Evolutionary conservation across 2,113 vertebrate genomes (phyloP), one percentile per base, ranked within the genome.

Genomic region (Cyanistes caeruleus): DNA sequence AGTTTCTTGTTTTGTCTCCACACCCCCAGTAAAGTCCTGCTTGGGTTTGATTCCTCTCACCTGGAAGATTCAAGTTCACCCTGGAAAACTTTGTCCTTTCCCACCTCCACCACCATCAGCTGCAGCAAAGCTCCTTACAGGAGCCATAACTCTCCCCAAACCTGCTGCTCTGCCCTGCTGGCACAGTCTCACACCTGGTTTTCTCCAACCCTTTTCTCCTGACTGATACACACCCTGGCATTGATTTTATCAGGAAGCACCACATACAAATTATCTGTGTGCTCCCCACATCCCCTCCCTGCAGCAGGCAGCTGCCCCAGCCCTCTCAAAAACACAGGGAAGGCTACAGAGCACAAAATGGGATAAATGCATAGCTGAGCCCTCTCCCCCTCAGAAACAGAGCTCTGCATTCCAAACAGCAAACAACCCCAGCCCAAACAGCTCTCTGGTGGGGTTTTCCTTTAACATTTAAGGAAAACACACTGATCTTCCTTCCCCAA

Each of bases 201-300:
- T 33, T 1, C 78, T 56, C 73, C 67, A 14, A 3, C 5, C 55
- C 35, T 62, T 65, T 49, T 13, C 60, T 35, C 49, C 48, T 28
- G 22, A 55, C 59, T 2, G 1, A 76, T 25, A 31, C 63, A 44
- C 3, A 3, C 15, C 33, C 23, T 6, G 6, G 19, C 33, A 31
- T 13, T 82, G 43, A 37, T 88, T 85, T 62, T 11, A 21, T 6
- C 37, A 15, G 11, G 39, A 43, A 67, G 11, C 19, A 22, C 48
- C 56, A 27, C 0, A 3, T 2, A 28, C 2, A 35, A 63, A 51
- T 35, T 1, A 16, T 18, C 15, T 2, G 10, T 2, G 33, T 11
- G 9, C 48, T 43, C 53, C 60, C 44, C 13, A 2, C 46, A 10
- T 11, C 41, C 77, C 70, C 25, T 20, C 70, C 23, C 85, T 19